Percentiles rank a stretch among this genome's conserved stretches.
phyloP scores from a whole-genome alignment of 2,113 vertebrate species.

The Cavia porcellus region DNA sequence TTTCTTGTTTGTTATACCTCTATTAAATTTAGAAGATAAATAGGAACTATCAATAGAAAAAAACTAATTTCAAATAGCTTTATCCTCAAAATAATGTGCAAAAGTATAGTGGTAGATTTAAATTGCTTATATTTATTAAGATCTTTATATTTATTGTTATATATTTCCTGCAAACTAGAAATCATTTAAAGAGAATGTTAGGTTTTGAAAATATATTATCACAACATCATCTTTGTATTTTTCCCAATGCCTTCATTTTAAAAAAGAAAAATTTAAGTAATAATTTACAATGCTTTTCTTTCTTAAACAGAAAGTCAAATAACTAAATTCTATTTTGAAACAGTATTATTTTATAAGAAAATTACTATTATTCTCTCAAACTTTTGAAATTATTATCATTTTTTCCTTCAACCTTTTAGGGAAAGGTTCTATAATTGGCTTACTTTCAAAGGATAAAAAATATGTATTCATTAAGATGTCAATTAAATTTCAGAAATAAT shows the following conservation, averaged over 20 bases:
- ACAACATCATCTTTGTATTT: conserved; percentile 71
- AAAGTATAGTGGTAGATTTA: conserved; percentile 76
- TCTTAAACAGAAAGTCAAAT: conserved; percentile 69
- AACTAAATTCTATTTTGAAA: conserved; percentile 74
- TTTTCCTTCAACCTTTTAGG: conserved; percentile 59
- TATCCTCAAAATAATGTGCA: conserved; percentile 75
- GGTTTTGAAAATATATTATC: conserved; percentile 74
- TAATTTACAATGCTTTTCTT: conserved; percentile 45
- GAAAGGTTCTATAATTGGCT: conserved; percentile 72
- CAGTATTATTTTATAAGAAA: conserved; percentile 72
- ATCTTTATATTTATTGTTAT: conserved; percentile 78
- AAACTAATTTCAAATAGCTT: conserved; percentile 83
- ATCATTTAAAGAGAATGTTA: conserved; percentile 74
- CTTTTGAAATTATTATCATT: conserved; percentile 69
- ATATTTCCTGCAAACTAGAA: conserved; percentile 79
- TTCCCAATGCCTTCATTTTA: conserved; percentile 70
- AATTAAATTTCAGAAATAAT: conserved; percentile 80
- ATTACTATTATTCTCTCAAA: conserved; percentile 69
- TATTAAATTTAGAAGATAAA: conserved; percentile 71
- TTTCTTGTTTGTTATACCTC: conserved; percentile 75
- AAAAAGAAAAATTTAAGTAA: conserved; percentile 58
- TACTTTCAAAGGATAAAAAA: conserved; percentile 70
- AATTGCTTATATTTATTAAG: conserved; percentile 78
- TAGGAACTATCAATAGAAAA: conserved; percentile 71
- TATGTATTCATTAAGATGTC: conserved; percentile 77